Conservation (phyloP, 2,113 vertebrate species). For the Pelecanus crispus region DNA sequence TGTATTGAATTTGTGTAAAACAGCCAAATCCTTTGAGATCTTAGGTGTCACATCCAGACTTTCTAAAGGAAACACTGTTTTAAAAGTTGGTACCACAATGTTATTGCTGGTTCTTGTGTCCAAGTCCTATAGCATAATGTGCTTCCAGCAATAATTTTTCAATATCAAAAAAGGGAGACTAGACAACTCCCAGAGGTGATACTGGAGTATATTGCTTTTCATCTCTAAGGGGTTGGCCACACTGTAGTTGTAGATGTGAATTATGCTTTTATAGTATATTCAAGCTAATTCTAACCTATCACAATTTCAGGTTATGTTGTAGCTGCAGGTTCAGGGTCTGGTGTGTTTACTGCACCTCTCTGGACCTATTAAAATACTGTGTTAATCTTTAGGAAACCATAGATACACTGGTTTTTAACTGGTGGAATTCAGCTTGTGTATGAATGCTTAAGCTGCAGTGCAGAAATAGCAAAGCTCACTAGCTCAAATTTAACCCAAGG, state of each 20-base stretch:
- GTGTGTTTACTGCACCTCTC: background rate
- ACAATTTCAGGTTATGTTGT: rapidly evolving
- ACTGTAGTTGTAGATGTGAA: background rate
- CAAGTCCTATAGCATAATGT: background rate
- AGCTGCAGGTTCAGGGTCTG: background rate
- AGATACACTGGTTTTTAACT: background rate
- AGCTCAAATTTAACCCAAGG: background rate
- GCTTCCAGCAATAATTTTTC: background rate
- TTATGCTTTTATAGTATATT: background rate
- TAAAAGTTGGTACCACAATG: background rate
- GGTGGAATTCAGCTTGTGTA: background rate
- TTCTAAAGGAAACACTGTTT: background rate
- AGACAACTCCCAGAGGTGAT: background rate
- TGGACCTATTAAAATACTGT: background rate
- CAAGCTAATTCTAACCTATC: background rate
- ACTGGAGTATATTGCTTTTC: background rate
- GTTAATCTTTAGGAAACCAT: background rate
- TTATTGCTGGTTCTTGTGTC: background rate
- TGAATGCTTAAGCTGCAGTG: background rate
- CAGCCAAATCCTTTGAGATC: constrained; percentile 25
- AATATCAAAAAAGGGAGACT: background rate
- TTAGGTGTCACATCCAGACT: background rate
- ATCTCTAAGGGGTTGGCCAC: background rate
- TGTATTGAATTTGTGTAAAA: constrained; percentile 41
- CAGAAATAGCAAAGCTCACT: background rate